These are phyloP conservation scores for Ammodramus savannarum DNA, from an alignment of 2,113 vertebrate species.

Conservation along the genomic window DNA sequence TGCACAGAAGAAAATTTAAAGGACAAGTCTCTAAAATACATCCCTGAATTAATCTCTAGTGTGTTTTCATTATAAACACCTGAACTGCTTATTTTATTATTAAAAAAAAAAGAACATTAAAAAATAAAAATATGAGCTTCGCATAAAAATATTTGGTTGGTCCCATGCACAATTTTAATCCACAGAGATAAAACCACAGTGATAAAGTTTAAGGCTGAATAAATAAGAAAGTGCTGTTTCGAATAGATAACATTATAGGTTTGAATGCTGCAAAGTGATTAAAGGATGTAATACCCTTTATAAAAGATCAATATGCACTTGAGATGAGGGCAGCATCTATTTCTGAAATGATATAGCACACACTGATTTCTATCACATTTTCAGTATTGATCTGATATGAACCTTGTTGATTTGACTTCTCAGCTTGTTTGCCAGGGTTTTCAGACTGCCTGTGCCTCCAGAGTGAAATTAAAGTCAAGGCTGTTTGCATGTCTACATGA, in stretches of 20 bases:
- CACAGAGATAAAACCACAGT: neutral
- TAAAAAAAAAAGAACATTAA: neutral
- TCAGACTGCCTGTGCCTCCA: neutral
- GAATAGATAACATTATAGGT: neutral
- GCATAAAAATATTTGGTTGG: neutral
- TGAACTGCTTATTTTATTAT: neutral
- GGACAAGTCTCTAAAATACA: neutral
- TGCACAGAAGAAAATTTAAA: neutral
- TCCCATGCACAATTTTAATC: neutral
- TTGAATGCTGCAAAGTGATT: constrained; percentile 40
- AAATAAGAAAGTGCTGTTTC: neutral
- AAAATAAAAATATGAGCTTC: neutral
- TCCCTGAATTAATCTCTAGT: neutral
- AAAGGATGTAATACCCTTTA: constrained; percentile 17
- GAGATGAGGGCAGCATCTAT: neutral
- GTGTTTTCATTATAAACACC: neutral
- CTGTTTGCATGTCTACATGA: neutral
- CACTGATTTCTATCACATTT: constrained; percentile 49
- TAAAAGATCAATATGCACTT: constrained; percentile 18
- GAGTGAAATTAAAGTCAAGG: constrained; percentile 42
- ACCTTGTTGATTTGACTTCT: constrained; percentile 5
- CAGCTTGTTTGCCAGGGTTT: neutral
- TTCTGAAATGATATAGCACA: constrained; percentile 15
- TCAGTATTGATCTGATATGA: constrained; percentile 47
- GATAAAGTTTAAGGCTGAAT: neutral